phyloP scores from a whole-genome alignment of 2,888 invertebrate species.

The Calameuta filiformis region DNA sequence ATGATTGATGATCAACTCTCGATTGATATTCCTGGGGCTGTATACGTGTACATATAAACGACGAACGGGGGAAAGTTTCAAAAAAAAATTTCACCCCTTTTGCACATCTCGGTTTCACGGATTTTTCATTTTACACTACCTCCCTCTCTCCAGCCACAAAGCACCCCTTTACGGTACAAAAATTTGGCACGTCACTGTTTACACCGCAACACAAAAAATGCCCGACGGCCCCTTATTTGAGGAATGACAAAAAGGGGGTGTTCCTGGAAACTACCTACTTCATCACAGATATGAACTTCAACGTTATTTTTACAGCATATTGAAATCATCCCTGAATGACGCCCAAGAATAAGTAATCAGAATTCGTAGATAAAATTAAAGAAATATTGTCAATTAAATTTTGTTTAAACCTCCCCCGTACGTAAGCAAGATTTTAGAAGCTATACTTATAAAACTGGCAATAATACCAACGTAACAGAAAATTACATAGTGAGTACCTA shows the following conservation, averaged over 20 bases:
- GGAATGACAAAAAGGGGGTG: not conserved
- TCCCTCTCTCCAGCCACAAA: not conserved
- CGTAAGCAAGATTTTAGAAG: not conserved
- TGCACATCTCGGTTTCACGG: not conserved
- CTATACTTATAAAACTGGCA: not conserved
- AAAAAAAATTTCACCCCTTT: not conserved
- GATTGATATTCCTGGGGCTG: not conserved
- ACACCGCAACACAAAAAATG: not conserved
- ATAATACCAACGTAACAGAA: not conserved
- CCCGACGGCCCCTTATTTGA: not conserved
- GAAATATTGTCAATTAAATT: not conserved
- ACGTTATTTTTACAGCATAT: not conserved
- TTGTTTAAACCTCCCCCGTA: not conserved
- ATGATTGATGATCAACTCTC: not conserved
- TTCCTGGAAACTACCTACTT: not conserved
- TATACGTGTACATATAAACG: not conserved
- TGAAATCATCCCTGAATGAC: not conserved
- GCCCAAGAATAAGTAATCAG: not conserved
- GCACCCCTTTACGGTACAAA: not conserved
- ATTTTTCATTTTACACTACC: not conserved
- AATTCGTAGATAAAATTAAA: not conserved
- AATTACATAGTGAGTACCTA: not conserved
- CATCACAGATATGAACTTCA: not conserved
- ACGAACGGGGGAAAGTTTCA: not conserved
- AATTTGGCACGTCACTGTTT: constrained; percentile 8